phyloP scores from a whole-genome alignment of 1,140 invertebrate species.

The Araneus ventricosus region DNA sequence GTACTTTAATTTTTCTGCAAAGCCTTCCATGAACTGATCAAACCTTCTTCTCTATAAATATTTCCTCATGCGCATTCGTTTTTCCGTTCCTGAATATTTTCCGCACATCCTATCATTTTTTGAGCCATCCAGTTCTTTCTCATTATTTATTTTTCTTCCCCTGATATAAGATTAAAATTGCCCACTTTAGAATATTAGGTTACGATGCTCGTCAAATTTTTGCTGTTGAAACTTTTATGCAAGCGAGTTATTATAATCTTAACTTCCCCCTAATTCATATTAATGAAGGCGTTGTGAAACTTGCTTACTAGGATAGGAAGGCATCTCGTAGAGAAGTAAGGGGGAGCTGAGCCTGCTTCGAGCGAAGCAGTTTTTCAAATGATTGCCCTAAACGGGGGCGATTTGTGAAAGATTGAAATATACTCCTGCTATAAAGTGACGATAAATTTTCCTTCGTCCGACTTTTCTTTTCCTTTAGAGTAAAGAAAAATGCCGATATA shows the following conservation, averaged over 20 bases:
- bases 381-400: conserved; percentile 4
- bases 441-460: background rate
- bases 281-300: background rate
- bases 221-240: conserved; percentile 21
- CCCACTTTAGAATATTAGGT: conserved; percentile 24
- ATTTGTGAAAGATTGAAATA: conserved; percentile 52
- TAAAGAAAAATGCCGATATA: background rate
- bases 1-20: background rate
- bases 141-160: background rate
- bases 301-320: background rate
- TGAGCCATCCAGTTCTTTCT: background rate
- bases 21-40: background rate
- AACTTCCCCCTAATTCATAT: conserved; percentile 16
- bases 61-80: background rate
- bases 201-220: background rate
- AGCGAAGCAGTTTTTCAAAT: conserved; percentile 37
- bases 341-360: background rate
- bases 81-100: background rate
- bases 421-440: conserved; percentile 30
- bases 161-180: background rate
- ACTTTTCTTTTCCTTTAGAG: background rate
- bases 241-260: conserved; percentile 25
- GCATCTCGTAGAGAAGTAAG: background rate
- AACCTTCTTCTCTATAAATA: background rate
- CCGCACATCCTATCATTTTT: background rate